These are phyloP conservation scores for Lasioglossum oenotherae DNA, from an alignment of 2,888 invertebrate species.

Conservation along the genomic window DNA sequence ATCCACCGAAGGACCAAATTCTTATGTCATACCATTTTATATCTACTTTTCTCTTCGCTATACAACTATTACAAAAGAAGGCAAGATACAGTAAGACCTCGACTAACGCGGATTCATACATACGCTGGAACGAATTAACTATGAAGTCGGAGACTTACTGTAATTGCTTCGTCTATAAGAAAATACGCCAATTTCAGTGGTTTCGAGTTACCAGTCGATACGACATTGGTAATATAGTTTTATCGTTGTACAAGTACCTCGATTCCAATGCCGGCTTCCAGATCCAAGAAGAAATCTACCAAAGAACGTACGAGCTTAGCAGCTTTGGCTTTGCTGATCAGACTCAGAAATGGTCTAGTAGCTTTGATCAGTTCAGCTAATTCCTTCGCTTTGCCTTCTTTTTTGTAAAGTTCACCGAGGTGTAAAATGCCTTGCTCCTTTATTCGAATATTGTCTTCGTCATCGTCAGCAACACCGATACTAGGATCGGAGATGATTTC, in stretches of 20 bases:
- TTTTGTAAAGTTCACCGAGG: slow-evolving; percentile 95
- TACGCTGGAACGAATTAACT: too few species aligned
- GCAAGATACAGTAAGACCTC: neutral
- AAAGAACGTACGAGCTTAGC: slow-evolving; percentile 98
- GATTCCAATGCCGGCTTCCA: slow-evolving; percentile 98
- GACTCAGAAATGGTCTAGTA: slow-evolving; percentile 96
- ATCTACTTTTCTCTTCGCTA: neutral
- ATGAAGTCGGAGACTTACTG: too few species aligned
- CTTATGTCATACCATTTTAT: neutral
- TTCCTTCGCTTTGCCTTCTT: slow-evolving; percentile 96
- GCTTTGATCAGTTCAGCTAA: slow-evolving; percentile 96
- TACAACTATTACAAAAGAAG: neutral
- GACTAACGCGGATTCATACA: too few species aligned
- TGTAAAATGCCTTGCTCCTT: slow-evolving; percentile 98
- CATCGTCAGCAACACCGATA: slow-evolving; percentile 90
- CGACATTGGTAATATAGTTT: neutral
- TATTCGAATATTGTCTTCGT: slow-evolving; percentile 95
- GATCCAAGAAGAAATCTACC: slow-evolving; percentile 98
- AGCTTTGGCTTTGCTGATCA: slow-evolving; percentile 99
- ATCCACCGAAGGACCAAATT: neutral
- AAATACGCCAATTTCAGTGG: neutral
- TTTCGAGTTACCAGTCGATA: neutral
- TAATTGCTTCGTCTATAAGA: neutral
- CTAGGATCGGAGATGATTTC: slow-evolving; percentile 92
- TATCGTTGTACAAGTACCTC: slow-evolving; percentile 87